Evolutionary conservation across 2,797 vertebrate genomes (phyloP).

Genomic region (Bryconaethiops microstoma): DNA sequence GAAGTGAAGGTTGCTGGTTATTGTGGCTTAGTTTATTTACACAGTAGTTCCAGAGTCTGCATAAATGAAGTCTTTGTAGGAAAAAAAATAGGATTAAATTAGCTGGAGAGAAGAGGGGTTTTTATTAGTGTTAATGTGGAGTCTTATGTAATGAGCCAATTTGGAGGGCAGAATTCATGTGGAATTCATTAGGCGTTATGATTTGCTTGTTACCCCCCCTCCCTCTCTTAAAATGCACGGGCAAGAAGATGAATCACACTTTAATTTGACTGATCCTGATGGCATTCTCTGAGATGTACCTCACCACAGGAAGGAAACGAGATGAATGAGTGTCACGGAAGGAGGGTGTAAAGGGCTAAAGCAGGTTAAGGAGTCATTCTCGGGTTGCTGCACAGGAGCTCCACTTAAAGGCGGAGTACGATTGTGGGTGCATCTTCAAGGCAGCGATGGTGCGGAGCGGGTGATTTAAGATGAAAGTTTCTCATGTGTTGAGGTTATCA

Average conservation of each 20-base stretch:
- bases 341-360: constrained; percentile 42
- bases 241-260: neutral
- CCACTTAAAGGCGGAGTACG: constrained; percentile 46
- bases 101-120: constrained; percentile 34
- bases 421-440: constrained; percentile 44
- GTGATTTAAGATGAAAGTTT: constrained; percentile 73
- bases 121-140: constrained; percentile 48
- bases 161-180: constrained; percentile 47
- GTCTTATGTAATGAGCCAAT: constrained; percentile 61
- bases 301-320: neutral
- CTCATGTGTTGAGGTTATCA: constrained; percentile 76
- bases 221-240: constrained; percentile 17
- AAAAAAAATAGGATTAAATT: constrained; percentile 57
- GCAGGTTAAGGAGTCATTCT: constrained; percentile 57
- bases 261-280: constrained; percentile 4
- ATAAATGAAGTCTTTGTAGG: constrained; percentile 51
- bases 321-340: constrained; percentile 19
- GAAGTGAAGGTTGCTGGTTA: constrained; percentile 6
- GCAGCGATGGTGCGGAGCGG: constrained; percentile 44
- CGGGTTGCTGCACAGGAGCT: constrained; percentile 37
- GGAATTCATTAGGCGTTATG: constrained; percentile 48
- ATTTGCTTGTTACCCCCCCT: constrained; percentile 46
- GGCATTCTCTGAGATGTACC: constrained; percentile 15
- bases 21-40: constrained; percentile 6
- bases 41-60: constrained; percentile 45